These are phyloP conservation scores for Fissipunctia ypsillon DNA, from an alignment of 2,888 invertebrate species.

Conservation along the genomic window DNA sequence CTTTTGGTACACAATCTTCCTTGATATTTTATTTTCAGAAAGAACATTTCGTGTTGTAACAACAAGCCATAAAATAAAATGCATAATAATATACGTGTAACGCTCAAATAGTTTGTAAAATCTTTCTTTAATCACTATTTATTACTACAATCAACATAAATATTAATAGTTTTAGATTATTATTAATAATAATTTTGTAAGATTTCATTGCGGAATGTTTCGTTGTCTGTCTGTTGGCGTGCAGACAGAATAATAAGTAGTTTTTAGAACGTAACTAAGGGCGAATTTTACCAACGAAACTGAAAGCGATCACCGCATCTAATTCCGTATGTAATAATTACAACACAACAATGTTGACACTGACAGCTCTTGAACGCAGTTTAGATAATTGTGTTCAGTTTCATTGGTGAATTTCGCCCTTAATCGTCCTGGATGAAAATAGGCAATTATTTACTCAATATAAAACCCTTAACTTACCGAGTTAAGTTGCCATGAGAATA, in stretches of 20 bases:
- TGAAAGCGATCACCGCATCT: not conserved
- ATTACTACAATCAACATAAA: slow-evolving; percentile 1
- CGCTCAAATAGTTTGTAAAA: not conserved
- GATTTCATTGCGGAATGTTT: not conserved
- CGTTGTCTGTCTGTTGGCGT: not conserved
- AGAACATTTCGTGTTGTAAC: not conserved
- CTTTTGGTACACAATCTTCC: not conserved
- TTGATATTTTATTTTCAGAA: slow-evolving; percentile 14
- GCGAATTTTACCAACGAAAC: not conserved
- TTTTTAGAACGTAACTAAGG: not conserved
- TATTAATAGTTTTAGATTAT: slow-evolving; percentile 1
- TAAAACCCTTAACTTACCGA: not conserved
- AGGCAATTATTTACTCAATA: not conserved
- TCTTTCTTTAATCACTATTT: not conserved
- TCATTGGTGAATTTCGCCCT: no score
- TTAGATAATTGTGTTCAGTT: not conserved
- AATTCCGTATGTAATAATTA: not conserved
- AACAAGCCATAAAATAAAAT: not conserved
- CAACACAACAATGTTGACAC: not conserved
- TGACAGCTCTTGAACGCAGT: no score
- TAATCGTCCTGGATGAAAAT: not conserved
- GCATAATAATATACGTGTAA: not conserved
- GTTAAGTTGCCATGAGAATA: not conserved
- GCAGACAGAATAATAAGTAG: not conserved
- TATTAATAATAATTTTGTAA: not conserved